Evolutionary conservation across 92 coral and sea anemone species (phyloP).

Genomic region (Metridium senile): DNA sequence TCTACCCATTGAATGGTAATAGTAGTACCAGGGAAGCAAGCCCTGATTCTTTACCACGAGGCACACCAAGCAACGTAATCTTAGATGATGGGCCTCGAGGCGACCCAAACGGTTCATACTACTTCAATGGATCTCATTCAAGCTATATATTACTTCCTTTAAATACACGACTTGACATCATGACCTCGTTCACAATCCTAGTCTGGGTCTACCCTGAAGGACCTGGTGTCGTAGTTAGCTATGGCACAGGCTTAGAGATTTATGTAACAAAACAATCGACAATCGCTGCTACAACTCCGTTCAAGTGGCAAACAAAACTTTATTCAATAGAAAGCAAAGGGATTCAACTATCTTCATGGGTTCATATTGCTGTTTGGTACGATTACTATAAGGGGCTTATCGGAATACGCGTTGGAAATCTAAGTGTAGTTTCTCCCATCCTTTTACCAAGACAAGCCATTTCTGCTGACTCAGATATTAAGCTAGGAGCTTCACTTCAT

Average conservation of each 20-base stretch:
- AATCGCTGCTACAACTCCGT: background rate
- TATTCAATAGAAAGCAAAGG: background rate
- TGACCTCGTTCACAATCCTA: constrained; percentile 14
- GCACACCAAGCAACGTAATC: background rate
- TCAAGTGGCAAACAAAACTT: background rate
- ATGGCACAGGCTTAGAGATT: constrained; percentile 13
- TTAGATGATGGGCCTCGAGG: constrained; percentile 21
- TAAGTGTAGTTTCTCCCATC: constrained; percentile 7
- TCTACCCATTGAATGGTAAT: constrained; percentile 8
- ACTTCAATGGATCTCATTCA: constrained; percentile 6
- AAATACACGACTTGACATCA: constrained; percentile 8
- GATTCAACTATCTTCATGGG: constrained; percentile 5
- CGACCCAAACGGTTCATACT: constrained; percentile 1
- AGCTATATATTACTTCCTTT: constrained; percentile 10
- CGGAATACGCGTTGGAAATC: constrained; percentile 10
- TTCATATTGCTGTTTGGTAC: constrained; percentile 18
- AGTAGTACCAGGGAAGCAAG: constrained; percentile 11
- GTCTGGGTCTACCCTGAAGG: constrained; percentile 21
- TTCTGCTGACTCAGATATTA: background rate
- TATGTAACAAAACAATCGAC: constrained; percentile 1
- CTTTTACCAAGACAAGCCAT: background rate
- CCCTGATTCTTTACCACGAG: constrained; percentile 21
- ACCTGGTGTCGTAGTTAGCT: constrained; percentile 16
- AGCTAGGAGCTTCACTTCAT: constrained; percentile 6
- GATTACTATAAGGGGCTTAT: constrained; percentile 15